These are phyloP conservation scores for Hipparchia semele DNA, from an alignment of 2,888 invertebrate genomes.

Conservation along the genomic window DNA sequence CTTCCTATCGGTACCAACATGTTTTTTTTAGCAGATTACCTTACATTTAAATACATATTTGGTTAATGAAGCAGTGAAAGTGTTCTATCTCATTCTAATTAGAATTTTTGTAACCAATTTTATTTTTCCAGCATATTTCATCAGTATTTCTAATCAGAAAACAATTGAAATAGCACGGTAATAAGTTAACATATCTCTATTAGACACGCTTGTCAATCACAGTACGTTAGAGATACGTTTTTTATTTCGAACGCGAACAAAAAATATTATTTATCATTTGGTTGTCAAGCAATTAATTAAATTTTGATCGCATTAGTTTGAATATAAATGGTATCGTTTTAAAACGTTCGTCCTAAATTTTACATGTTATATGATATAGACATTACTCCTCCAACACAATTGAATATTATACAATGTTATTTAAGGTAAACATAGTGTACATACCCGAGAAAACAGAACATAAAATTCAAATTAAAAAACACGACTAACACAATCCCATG, in stretches of 20 bases:
- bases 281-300: constrained; percentile 12
- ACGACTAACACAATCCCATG: no score
- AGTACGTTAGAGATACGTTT: constrained; percentile 17
- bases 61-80: not conserved
- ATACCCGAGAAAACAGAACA: no score
- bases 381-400: not conserved
- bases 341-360: no score
- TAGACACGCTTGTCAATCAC: constrained; percentile 64
- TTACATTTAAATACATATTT: not conserved
- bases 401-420: no score
- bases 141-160: constrained; percentile 47
- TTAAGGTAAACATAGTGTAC: no score
- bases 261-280: constrained; percentile 18
- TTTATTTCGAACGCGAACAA: constrained; percentile 6
- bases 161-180: constrained; percentile 61
- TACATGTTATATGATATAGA: not conserved
- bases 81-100: not conserved
- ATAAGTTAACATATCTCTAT: constrained; percentile 61
- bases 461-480: no score
- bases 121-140: constrained; percentile 6
- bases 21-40: no score
- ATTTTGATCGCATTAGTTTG: constrained; percentile 15
- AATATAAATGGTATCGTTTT: constrained; percentile 9
- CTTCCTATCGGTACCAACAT: no score
- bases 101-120: constrained; percentile 27